Conservation (phyloP, 23 tunicate species). For the Styela clava region DNA sequence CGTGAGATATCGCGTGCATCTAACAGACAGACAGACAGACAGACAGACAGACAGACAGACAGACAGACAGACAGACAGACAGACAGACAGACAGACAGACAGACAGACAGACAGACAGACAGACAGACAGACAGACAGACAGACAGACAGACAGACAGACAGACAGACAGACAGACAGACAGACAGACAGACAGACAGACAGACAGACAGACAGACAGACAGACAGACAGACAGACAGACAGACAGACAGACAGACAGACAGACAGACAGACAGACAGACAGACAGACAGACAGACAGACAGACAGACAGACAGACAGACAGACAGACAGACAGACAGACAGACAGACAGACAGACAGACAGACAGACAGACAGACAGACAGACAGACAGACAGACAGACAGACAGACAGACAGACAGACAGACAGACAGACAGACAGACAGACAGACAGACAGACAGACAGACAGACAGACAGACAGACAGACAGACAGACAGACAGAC, state of each 20-base stretch:
- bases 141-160: constrained; percentile 11
- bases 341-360: too few species aligned
- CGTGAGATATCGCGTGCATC: too few species aligned
- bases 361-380: too few species aligned
- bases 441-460: too few species aligned
- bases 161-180: constrained; percentile 11
- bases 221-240: constrained; percentile 11
- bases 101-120: constrained; percentile 11
- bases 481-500: too few species aligned
- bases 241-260: constrained; percentile 6
- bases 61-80: constrained; percentile 11
- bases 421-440: too few species aligned
- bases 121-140: constrained; percentile 11
- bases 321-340: too few species aligned
- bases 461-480: too few species aligned
- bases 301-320: not conserved
- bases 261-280: constrained; percentile 11
- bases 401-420: too few species aligned
- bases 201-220: constrained; percentile 11
- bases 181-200: constrained; percentile 11
- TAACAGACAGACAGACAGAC: constrained; percentile 12
- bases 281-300: constrained; percentile 1
- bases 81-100: constrained; percentile 11
- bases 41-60: constrained; percentile 11
- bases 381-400: too few species aligned